These are phyloP conservation scores for Oophaga sylvatica DNA, from an alignment of 2,797 vertebrate genomes.

Conservation along the genomic window DNA sequence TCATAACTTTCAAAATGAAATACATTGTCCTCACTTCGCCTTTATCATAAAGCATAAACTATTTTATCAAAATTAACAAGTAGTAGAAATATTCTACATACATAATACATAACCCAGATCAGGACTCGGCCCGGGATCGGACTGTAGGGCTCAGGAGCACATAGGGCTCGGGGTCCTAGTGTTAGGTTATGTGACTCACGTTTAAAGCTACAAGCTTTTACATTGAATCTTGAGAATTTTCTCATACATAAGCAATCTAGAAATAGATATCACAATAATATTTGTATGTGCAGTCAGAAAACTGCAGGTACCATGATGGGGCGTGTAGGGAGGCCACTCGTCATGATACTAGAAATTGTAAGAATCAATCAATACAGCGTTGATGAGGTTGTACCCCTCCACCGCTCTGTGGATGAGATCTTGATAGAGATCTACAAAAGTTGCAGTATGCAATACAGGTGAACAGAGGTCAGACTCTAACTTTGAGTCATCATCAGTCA, in stretches of 20 bases:
- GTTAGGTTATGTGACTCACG: constrained; percentile 1
- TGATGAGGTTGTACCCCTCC: constrained; percentile 25
- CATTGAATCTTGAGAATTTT: constrained; percentile 55
- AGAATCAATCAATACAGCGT: background rate
- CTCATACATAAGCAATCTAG: constrained; percentile 56
- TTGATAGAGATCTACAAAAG: background rate
- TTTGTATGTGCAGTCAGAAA: background rate
- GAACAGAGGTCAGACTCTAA: constrained; percentile 56
- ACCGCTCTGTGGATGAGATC: background rate
- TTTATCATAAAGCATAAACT: constrained; percentile 68
- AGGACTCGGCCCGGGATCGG: background rate
- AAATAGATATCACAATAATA: background rate
- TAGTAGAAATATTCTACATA: constrained; percentile 59
- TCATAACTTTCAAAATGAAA: constrained; percentile 63
- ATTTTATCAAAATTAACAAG: constrained; percentile 59
- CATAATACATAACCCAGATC: constrained; percentile 7
- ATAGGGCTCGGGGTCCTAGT: background rate
- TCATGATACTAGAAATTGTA: background rate
- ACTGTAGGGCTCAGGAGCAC: background rate
- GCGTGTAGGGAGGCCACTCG: background rate
- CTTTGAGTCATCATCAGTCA: constrained; percentile 22
- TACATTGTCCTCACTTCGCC: constrained; percentile 61
- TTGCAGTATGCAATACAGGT: constrained; percentile 47
- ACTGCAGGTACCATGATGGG: too few relatives aligned
- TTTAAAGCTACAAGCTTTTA: constrained; percentile 58